Percentiles rank a stretch among this genome's conserved stretches.
Evolutionary conservation across 2,797 vertebrate species (phyloP).

Genomic region (Falco biarmicus): DNA sequence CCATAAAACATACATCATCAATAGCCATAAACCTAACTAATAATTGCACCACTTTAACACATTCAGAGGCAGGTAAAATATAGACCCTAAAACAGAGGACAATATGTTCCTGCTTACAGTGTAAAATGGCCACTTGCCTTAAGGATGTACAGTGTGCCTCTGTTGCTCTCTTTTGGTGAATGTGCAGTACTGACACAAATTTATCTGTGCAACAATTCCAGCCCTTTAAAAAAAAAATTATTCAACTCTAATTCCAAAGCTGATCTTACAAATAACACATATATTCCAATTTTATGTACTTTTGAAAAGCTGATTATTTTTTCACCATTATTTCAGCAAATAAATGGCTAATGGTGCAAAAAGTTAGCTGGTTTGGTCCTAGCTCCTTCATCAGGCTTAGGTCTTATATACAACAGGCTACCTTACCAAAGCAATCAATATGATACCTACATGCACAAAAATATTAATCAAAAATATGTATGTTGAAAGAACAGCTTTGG

Average conservation of each 20-base stretch:
- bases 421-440: not conserved
- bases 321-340: not conserved
- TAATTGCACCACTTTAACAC: slow-evolving; percentile 65
- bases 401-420: not conserved
- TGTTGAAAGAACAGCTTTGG: not conserved
- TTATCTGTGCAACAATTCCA: not conserved
- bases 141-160: slow-evolving; percentile 31
- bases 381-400: not conserved
- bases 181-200: slow-evolving; percentile 67
- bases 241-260: slow-evolving; percentile 55
- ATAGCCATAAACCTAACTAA: slow-evolving; percentile 66
- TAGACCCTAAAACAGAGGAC: not conserved
- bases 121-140: slow-evolving; percentile 42
- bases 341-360: not conserved
- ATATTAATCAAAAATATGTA: not conserved
- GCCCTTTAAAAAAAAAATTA: slow-evolving; percentile 31
- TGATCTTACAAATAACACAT: slow-evolving; percentile 53
- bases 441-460: not conserved
- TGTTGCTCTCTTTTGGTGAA: slow-evolving; percentile 81
- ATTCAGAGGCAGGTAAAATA: slow-evolving; percentile 60
- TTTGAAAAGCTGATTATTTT: slow-evolving; percentile 23
- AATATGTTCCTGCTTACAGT: not conserved
- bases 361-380: not conserved
- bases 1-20: slow-evolving; percentile 54
- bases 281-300: slow-evolving; percentile 41